Conservation (phyloP, 2,113 vertebrate species). For the Microcebus griseorufus region DNA sequence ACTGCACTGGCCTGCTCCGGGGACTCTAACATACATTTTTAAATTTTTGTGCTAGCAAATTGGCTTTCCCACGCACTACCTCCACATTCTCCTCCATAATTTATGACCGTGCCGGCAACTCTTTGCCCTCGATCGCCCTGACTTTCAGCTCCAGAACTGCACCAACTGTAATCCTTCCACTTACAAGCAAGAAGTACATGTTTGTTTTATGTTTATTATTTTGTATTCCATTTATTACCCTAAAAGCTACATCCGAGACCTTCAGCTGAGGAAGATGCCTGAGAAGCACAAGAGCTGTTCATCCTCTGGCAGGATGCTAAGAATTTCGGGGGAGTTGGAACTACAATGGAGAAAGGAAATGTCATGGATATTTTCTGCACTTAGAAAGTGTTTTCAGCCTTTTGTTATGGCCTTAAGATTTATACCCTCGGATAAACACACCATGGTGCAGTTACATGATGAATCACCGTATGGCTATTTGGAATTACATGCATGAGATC, state of each 20-base stretch:
- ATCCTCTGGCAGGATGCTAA: not conserved
- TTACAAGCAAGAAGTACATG: constrained; percentile 36
- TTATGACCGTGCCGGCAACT: not conserved
- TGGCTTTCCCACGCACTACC: constrained; percentile 12
- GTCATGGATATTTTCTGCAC: not conserved
- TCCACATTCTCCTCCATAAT: constrained; percentile 37
- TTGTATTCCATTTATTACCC: constrained; percentile 57
- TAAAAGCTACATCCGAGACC: constrained; percentile 57
- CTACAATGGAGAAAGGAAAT: not conserved
- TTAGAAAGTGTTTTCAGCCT: constrained; percentile 29
- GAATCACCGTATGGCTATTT: not conserved
- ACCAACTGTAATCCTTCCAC: constrained; percentile 42
- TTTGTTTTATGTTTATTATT: constrained; percentile 65
- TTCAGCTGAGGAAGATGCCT: not conserved
- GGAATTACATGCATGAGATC: not conserved
- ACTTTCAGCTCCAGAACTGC: constrained; percentile 23
- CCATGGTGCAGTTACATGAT: not conserved
- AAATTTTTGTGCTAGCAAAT: constrained; percentile 48
- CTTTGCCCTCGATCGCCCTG: constrained; percentile 10
- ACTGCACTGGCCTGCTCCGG: not conserved
- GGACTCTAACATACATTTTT: constrained; percentile 39
- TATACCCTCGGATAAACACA: constrained; percentile 27
- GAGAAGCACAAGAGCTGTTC: not conserved
- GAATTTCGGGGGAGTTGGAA: not conserved
- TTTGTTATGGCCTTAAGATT: constrained; percentile 35